Evolutionary conservation across 1,140 invertebrate genomes (phyloP).

Genomic region (Mizuhopecten yessoensis): DNA sequence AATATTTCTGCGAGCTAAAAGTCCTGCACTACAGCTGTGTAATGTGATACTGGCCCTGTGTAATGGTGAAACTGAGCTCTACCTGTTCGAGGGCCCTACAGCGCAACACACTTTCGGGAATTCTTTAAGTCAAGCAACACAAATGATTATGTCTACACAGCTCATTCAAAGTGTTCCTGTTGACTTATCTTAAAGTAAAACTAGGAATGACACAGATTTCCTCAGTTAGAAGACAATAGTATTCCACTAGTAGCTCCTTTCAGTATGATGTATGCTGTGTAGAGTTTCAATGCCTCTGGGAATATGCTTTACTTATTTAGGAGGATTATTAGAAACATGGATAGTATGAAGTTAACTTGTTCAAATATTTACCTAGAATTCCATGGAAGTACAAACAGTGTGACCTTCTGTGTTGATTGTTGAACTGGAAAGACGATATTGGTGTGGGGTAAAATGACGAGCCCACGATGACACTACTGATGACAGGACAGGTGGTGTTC

Average conservation of each 20-base stretch:
- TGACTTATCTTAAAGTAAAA: background rate
- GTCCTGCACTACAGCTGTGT: background rate
- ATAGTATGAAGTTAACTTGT: slow-evolving; percentile 9
- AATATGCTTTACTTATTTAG: slow-evolving; percentile 6
- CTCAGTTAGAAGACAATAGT: background rate
- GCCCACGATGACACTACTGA: background rate
- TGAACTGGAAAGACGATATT: background rate
- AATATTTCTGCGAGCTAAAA: background rate
- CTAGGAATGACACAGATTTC: background rate
- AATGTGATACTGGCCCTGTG: background rate
- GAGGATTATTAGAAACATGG: slow-evolving; percentile 27
- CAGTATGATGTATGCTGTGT: background rate
- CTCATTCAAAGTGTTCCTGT: background rate
- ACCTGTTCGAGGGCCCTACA: background rate
- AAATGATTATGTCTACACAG: background rate
- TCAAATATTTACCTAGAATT: slow-evolving; percentile 8
- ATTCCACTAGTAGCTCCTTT: background rate
- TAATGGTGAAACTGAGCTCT: background rate
- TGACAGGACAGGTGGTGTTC: background rate
- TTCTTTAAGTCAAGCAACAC: background rate
- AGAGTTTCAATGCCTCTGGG: background rate
- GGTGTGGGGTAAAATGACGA: background rate
- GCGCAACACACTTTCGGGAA: background rate
- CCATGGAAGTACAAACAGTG: background rate
- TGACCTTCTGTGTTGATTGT: background rate